These are phyloP conservation scores for Carabus problematicus DNA, from an alignment of 2,888 invertebrate genomes.

Conservation along the genomic window DNA sequence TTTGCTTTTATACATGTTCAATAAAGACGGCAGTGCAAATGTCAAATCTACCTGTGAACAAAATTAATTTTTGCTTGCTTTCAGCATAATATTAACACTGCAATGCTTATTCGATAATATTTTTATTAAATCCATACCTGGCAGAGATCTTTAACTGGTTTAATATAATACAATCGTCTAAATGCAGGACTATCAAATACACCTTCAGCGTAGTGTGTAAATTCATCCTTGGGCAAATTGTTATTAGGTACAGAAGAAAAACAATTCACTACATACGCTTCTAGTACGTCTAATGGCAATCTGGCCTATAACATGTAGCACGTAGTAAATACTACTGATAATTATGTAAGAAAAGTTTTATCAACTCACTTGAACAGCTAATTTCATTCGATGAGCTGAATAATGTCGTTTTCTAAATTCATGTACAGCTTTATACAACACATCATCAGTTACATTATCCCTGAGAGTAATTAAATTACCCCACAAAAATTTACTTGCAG, in stretches of 20 bases:
- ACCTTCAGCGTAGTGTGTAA: slow-evolving; percentile 61
- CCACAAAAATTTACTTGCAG: slow-evolving; percentile 83
- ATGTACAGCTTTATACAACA: slow-evolving; percentile 73
- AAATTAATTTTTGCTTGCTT: slow-evolving; percentile 19
- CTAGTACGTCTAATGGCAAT: slow-evolving; percentile 69
- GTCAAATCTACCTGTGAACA: slow-evolving; percentile 63
- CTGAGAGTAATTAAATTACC: slow-evolving; percentile 80
- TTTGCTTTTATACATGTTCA: slow-evolving; percentile 74
- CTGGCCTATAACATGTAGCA: slow-evolving; percentile 60
- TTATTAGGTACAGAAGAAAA: slow-evolving; percentile 78
- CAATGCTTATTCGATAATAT: slow-evolving; percentile 11
- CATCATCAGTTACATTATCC: slow-evolving; percentile 71
- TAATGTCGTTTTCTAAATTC: slow-evolving; percentile 81
- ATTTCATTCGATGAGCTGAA: slow-evolving; percentile 86
- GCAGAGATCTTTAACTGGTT: slow-evolving; percentile 75
- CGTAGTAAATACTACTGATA: neutral
- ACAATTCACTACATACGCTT: slow-evolving; percentile 68
- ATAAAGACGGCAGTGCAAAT: slow-evolving; percentile 69
- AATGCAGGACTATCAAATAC: slow-evolving; percentile 70
- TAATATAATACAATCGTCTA: slow-evolving; percentile 74
- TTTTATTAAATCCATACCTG: no score
- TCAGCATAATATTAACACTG: slow-evolving; percentile 14
- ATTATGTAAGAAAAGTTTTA: neutral
- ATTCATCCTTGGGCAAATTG: slow-evolving; percentile 68
- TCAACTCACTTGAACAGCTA: slow-evolving; percentile 75